Evolutionary conservation across 2,888 invertebrate genomes (phyloP), one percentile per base, ranked within the genome.

Genomic region (Apamea monoglypha): DNA sequence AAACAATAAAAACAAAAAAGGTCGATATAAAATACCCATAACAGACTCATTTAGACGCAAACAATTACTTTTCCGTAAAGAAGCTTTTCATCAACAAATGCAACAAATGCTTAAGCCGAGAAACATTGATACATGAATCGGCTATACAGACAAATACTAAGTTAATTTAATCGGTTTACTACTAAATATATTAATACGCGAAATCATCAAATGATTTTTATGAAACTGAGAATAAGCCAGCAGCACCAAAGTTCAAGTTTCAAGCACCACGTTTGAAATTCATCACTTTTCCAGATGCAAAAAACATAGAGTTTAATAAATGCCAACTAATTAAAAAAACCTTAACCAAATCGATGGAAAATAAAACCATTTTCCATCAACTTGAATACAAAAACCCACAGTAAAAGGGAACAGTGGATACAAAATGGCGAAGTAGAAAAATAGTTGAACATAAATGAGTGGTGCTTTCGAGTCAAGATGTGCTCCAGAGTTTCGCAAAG

Each of bases 401-500:
- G 71, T 68, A 79, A 82, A 86, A 81, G 69, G 76, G 36, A 87
- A 87, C 84, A 90, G 87, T 87, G 83, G 75, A 76, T 77, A 87
- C 86, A 86, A 80, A 89, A 88, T 81, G 59, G 78, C 71, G 40
- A 78, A 56, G 83, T 84, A 85, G 81, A 73, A 78, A 89, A 89
- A 87, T 90, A 89, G 90, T 89, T 90, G 80, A 94, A 93, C 92
- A 92, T 92, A 92, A 94, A 92, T 91, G 89, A 94, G 93, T 92
- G 92, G 90, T 88, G 90, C 92, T 90, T 93, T 92, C 87, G 92
- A 93, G 92, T 95, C 94, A 94, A 95, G 94, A 94, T 91, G 92
- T 93, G 90, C 94, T 94, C 90, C 90, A 88, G 91, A 91, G 92
- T 92, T 94, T 90, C 91, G 92, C 90, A 94, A 94, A 95, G 93